A percentile compares a stretch with the other conserved stretches of the same genome.
These are phyloP conservation scores for Henricia sp. DNA, from an alignment of 53 echinoderm and acorn worm genomes.

Conservation along the genomic window DNA sequence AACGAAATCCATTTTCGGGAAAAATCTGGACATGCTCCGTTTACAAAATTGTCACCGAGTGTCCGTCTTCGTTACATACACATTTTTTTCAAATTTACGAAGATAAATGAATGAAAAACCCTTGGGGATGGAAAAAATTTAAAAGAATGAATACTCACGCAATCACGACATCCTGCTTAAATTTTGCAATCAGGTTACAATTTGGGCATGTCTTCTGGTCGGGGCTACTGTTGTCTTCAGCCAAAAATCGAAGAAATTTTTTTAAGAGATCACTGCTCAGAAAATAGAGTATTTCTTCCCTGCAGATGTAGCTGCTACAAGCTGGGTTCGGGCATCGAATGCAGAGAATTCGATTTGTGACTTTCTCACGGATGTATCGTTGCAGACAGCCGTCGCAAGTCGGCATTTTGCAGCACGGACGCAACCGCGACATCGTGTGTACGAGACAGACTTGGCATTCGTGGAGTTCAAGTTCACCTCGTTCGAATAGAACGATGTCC, in stretches of 20 bases:
- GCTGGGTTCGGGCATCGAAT: constrained; percentile 65
- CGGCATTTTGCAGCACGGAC: constrained; percentile 54
- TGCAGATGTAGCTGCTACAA: constrained; percentile 50
- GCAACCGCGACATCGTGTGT: constrained; percentile 1
- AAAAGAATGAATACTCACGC: not conserved
- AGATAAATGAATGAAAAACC: too few species aligned
- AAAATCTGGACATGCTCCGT: too few species aligned
- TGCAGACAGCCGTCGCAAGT: constrained; percentile 62
- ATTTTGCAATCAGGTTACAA: constrained; percentile 54
- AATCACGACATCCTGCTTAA: constrained; percentile 42
- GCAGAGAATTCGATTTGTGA: constrained; percentile 48
- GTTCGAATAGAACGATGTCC: constrained; percentile 6
- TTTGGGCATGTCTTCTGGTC: constrained; percentile 70
- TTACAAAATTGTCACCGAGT: too few species aligned
- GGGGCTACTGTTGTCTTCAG: constrained; percentile 65
- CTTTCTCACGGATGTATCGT: constrained; percentile 51
- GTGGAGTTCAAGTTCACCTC: not conserved
- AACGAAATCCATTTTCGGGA: too few species aligned
- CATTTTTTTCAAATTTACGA: too few species aligned
- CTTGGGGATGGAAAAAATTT: not conserved
- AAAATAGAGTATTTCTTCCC: constrained; percentile 62
- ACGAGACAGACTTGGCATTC: constrained; percentile 63
- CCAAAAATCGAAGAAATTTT: constrained; percentile 64
- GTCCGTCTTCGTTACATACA: too few species aligned
- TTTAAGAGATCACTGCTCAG: constrained; percentile 30